Evolutionary conservation across 2,888 invertebrate genomes (phyloP).

Genomic region (Agrilus biguttatus): DNA sequence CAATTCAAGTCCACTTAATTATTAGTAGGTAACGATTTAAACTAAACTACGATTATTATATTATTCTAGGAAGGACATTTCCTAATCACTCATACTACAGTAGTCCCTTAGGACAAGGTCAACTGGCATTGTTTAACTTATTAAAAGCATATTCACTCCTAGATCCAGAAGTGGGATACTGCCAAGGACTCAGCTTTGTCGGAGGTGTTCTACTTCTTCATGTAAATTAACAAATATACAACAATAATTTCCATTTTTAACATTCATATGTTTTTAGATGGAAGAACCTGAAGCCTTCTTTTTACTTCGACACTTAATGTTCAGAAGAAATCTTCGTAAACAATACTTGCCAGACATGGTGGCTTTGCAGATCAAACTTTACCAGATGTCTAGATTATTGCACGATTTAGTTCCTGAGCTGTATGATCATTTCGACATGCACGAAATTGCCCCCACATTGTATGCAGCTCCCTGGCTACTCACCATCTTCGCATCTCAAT

Average conservation of each 20-base stretch:
- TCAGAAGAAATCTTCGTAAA: conserved; percentile 69
- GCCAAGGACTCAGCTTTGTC: conserved; percentile 92
- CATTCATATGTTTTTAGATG: conserved; percentile 47
- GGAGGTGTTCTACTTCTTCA: conserved; percentile 87
- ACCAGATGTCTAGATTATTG: conserved; percentile 82
- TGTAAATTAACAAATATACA: conserved; percentile 41
- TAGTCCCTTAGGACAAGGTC: conserved; percentile 83
- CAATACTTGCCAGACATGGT: conserved; percentile 93
- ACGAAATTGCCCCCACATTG: conserved; percentile 86
- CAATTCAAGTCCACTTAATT: not conserved
- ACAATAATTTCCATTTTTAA: not conserved
- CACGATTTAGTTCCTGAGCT: conserved; percentile 78
- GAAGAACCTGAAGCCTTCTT: conserved; percentile 84
- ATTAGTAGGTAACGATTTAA: not conserved
- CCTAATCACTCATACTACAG: conserved; percentile 90
- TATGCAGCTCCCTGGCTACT: conserved; percentile 97
- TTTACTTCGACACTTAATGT: conserved; percentile 82
- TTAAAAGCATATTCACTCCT: conserved; percentile 90
- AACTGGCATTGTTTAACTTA: conserved; percentile 83
- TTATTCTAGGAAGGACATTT: conserved; percentile 57
- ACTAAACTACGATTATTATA: conserved; percentile 12
- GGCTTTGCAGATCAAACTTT: conserved; percentile 75
- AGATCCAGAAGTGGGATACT: conserved; percentile 91
- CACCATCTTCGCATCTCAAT: conserved; percentile 91
- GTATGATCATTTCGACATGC: conserved; percentile 70